Percentiles rank a stretch among this genome's conserved stretches.
These are phyloP conservation scores for Maniola hyperantus DNA, from an alignment of 2,888 invertebrate genomes.

Conservation along the genomic window DNA sequence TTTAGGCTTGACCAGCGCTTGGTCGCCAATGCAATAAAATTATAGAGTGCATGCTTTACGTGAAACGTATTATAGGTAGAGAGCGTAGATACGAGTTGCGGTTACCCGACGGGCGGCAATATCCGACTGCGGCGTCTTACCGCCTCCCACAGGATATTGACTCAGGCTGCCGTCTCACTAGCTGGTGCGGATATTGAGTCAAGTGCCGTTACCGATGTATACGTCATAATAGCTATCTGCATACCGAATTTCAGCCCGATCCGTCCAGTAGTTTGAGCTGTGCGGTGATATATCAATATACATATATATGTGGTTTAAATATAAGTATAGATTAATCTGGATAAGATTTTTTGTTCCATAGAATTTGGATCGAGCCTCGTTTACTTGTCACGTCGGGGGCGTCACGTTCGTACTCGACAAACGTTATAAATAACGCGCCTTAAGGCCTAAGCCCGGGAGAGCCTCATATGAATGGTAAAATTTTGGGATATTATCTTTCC, in stretches of 20 bases:
- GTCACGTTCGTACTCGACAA: neutral
- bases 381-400: too few relatives aligned
- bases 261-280: too few relatives aligned
- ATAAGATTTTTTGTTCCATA: too few relatives aligned
- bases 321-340: too few relatives aligned
- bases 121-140: neutral
- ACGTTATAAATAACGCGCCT: constrained; percentile 10
- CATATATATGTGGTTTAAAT: too few relatives aligned
- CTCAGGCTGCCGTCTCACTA: neutral
- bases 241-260: too few relatives aligned
- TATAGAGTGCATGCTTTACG: too few relatives aligned
- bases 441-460: constrained; percentile 2
- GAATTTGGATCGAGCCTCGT: too few relatives aligned
- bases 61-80: neutral
- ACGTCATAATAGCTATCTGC: too few relatives aligned
- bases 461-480: constrained; percentile 15
- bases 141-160: neutral
- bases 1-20: too few relatives aligned
- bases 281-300: too few relatives aligned
- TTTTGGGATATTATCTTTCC: constrained; percentile 13
- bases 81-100: neutral
- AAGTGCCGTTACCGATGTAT: neutral
- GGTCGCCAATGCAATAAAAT: too few relatives aligned
- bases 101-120: neutral
- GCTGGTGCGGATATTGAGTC: neutral